Percentiles rank a stretch among this genome's conserved stretches.
Conservation (phyloP, 1,140 invertebrate species). For the Potamilus streckersoni region DNA sequence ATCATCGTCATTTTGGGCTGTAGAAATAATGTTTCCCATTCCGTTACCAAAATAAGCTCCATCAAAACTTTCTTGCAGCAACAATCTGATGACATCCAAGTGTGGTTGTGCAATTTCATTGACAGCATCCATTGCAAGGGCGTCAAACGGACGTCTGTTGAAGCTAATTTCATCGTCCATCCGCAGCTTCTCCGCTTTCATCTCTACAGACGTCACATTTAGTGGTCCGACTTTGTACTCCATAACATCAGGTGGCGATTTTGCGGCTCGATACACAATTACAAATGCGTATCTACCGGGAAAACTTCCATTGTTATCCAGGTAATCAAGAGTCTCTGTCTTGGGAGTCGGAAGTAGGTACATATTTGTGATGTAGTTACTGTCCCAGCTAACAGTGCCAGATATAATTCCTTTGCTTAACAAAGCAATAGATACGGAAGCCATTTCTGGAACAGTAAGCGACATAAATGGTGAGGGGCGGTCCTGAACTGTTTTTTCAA, state of each 20-base stretch:
- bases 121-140: neutral
- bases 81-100: neutral
- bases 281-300: constrained; percentile 24
- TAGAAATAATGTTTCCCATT: neutral
- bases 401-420: neutral
- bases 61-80: constrained; percentile 24
- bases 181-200: constrained; percentile 9
- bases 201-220: neutral
- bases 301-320: constrained; percentile 24
- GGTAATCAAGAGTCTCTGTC: constrained; percentile 5
- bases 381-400: neutral
- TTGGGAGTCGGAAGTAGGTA: constrained; percentile 13
- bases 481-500: neutral
- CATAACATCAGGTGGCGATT: constrained; percentile 12
- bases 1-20: neutral
- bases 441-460: constrained; percentile 17
- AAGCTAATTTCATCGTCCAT: constrained; percentile 22
- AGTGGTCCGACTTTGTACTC: constrained; percentile 30
- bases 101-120: neutral
- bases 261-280: constrained; percentile 6
- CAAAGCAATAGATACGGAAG: neutral
- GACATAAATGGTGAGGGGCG: constrained; percentile 8
- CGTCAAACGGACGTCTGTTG: constrained; percentile 18
- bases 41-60: constrained; percentile 3
- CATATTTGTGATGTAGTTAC: constrained; percentile 3